Evolutionary conservation across 2,888 invertebrate genomes (phyloP), one percentile per base, ranked within the genome.

Genomic region (Acleris cristana): DNA sequence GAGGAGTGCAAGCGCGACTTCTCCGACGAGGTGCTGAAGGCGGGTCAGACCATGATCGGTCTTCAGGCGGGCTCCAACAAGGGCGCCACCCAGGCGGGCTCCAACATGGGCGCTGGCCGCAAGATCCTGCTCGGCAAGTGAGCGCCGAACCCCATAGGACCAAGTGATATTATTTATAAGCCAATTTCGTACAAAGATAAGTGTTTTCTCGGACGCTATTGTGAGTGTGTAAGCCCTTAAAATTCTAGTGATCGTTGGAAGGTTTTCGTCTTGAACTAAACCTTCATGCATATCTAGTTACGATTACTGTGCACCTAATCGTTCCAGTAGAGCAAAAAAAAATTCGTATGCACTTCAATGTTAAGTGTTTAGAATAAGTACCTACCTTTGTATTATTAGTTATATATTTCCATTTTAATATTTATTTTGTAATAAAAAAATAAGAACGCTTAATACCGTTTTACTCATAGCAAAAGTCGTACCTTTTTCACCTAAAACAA

Each of bases 21-120:
- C 94, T 95, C 96, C 23, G 98, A 98, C 0, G 99, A 98, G 85
- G 97, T 97, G 83, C 85, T 99, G 79, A 95, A 95, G 77, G 98
- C 98, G 74, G 98, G 98, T 30, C 95, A 99, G 91, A 95, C 96
- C 74, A 94, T 98, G 80, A 97, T 99, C 80, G 98, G 98, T 80
- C 96, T 99, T 61, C 99, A 99, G 90, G 98, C 98, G 76, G 99
- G 99, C 69, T 96, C 96, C 87, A 99, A 99, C 95, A 98, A 98
- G 92, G 99, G 98, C 53, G 98, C 98, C 77, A 96, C 96, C 70
- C 98, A 98, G 90, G 95, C 98, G 34, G 99, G 99, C 34, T 95
- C 95, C 87, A 98, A 97, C 90, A 94, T 98, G 69, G 98, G 98
- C 72, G 97, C 97, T 74, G 95, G 96, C 78, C 96, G 98, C 85